Evolutionary conservation across 1,140 invertebrate species (phyloP), one percentile per base, ranked within the genome.

Genomic region (Spodoptera frugiperda): DNA sequence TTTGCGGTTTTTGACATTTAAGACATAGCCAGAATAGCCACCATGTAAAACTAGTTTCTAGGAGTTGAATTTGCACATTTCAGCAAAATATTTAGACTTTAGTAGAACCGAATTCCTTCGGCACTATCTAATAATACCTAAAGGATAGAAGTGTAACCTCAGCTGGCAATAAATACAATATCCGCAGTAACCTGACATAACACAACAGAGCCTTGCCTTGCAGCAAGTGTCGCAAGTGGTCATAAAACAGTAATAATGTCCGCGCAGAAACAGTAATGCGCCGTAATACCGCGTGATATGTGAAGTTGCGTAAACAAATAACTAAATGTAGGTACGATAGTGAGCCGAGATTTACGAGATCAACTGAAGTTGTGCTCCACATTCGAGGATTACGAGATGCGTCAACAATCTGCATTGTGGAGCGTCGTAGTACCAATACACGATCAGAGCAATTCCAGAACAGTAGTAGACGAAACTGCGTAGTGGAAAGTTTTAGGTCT

Each of bases 241-340:
- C 76, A 81, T 81, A 82, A 82, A 82, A 76, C 54, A 65, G 72
- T 67, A 68, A 79, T 74, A 74, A 76, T 77, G 63, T 67, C 53
- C 75, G 54, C 55, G 61, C 72, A 74, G 67, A 83, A 61, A 81
- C 71, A 44, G 61, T 77, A 78, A 81, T 63, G 74, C 65, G 65
- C 51, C 30, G 57, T 77, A 78, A 76, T 72, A 79, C 57, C 70
- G 30, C 48, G 76, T 74, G 80, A 72, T 65, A 68, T 78, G 55
- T 77, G 54, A 65, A 57, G 75, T 77, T 82, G 77, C 73, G 74
- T 81, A 81, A 81, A 81, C 79, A 79, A 76, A 83, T 67, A 78
- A 74, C 65, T 57, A 25, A 57, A 57, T 72, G 39, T 44, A 30
- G 30, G 53, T 44, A 30, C 51, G 53, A 72, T 76, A 46, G 46